These are phyloP conservation scores for Aplochiton taeniatus DNA, from an alignment of 2,797 vertebrate genomes.

Conservation along the genomic window DNA sequence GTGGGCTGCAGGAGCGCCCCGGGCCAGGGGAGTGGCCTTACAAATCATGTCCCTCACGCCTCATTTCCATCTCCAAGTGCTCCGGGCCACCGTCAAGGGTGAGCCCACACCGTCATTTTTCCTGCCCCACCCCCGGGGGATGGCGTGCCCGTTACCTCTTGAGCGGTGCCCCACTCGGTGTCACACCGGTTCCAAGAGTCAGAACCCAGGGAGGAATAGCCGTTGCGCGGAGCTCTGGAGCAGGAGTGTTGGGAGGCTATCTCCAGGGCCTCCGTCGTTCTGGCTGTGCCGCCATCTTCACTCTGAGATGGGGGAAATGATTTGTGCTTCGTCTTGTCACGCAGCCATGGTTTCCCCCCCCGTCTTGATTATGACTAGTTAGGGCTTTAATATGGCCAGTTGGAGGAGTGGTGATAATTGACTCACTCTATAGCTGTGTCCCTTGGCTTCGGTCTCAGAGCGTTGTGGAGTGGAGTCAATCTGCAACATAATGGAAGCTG, in stretches of 20 bases:
- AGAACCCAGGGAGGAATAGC: constrained; percentile 45
- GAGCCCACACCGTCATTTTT: constrained; percentile 52
- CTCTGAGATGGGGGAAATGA: constrained; percentile 44
- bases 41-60: constrained; percentile 70
- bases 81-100: constrained; percentile 50
- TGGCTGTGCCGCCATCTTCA: constrained; percentile 24
- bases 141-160: constrained; percentile 46
- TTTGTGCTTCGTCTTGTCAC: constrained; percentile 53
- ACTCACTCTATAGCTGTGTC: constrained; percentile 59
- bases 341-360: constrained; percentile 39
- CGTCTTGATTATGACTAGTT: constrained; percentile 57
- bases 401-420: constrained; percentile 56
- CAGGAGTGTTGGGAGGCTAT: constrained; percentile 45
- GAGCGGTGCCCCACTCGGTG: constrained; percentile 44
- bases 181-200: constrained; percentile 15
- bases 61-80: constrained; percentile 64
- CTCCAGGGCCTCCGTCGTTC: constrained; percentile 51
- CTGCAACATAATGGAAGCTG: constrained; percentile 44
- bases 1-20: constrained; percentile 29
- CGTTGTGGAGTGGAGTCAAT: constrained; percentile 42
- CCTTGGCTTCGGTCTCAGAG: constrained; percentile 38
- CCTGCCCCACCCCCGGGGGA: constrained; percentile 52
- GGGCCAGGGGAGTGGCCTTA: constrained; percentile 43
- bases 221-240: constrained; percentile 28
- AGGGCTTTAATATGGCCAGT: constrained; percentile 57